Evolutionary conservation across 2,888 invertebrate genomes (phyloP), one percentile per base, ranked within the genome.

Genomic region (Odontomyia ornata): DNA sequence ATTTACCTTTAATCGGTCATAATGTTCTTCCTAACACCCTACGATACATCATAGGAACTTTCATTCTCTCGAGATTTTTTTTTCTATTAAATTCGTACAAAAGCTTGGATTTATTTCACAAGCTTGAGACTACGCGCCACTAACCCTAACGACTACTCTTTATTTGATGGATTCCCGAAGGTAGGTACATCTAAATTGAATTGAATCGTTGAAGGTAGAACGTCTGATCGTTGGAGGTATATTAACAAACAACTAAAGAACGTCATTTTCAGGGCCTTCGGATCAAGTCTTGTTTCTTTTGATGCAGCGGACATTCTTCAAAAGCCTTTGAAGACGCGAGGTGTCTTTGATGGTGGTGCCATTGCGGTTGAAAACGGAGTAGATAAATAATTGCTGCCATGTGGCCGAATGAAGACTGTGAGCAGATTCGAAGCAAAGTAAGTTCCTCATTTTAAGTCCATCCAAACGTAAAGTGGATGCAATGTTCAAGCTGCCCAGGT

Each of bases 121-220:
- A n/a, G n/a, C n/a, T n/a, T n/a, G n/a, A n/a, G n/a, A n/a, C n/a
- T n/a, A n/a, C n/a, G n/a, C n/a, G n/a, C n/a, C n/a, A n/a, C n/a
- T n/a, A n/a, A n/a, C n/a, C n/a, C n/a, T n/a, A n/a, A n/a, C n/a
- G n/a, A n/a, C n/a, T n/a, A n/a, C n/a, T n/a, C n/a, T n/a, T n/a
- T n/a, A n/a, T n/a, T n/a, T n/a, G n/a, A n/a, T n/a, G n/a, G n/a
- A n/a, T n/a, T n/a, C n/a, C n/a, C n/a, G n/a, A n/a, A n/a, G n/a
- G n/a, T n/a, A 69, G 69, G 77, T 43, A 79, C 77, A 79, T 77
- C 79, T 79, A 79, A 79, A 79, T 79, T 79, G 79, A 79, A 77
- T 79, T 77, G 73, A 76, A 77, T 77, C 62, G 43, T 46, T 28
- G 56, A 52, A 71, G 52, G 71, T 25, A 52, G 71, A 71, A 47